phyloP scores from a whole-genome alignment of 2,888 invertebrate species.

The Euzophera pinguis region DNA sequence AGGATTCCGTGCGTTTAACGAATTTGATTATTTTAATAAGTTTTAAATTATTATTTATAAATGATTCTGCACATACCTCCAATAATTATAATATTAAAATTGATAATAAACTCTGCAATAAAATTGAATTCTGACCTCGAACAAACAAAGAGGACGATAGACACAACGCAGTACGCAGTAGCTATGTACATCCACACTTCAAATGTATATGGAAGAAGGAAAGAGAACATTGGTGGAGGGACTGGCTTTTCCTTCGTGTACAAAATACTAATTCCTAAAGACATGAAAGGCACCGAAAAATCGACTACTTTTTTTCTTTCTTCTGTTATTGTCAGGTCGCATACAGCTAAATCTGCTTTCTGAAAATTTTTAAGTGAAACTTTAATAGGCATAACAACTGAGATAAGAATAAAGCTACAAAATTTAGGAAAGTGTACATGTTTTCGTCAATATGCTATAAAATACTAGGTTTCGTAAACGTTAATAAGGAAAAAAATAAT shows the following conservation, averaged over 20 bases:
- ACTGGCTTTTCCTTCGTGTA: conserved; percentile 88
- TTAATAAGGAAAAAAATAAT: background rate
- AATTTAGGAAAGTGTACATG: too few species aligned
- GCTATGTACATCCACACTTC: conserved; percentile 94
- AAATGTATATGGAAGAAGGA: conserved; percentile 89
- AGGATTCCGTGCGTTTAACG: too few species aligned
- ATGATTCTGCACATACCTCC: too few species aligned
- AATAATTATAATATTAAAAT: too few species aligned
- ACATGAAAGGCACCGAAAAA: conserved; percentile 98
- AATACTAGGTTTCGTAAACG: background rate
- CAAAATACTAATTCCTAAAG: conserved; percentile 93
- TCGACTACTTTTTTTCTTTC: conserved; percentile 92
- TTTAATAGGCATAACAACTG: background rate
- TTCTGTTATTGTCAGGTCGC: conserved; percentile 94
- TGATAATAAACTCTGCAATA: too few species aligned
- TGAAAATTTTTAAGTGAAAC: conserved; percentile 26
- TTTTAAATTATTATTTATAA: too few species aligned
- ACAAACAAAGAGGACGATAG: conserved; percentile 88
- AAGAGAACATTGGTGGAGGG: conserved; percentile 90
- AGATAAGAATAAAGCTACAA: too few species aligned
- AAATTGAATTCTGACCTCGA: conserved; percentile 79
- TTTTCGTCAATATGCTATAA: too few species aligned
- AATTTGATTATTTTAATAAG: too few species aligned
- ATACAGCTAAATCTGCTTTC: conserved; percentile 65
- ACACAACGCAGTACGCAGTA: conserved; percentile 90